Evolutionary conservation across 2,888 invertebrate species (phyloP), one percentile per base, ranked within the genome.

Genomic region (Papilio gigon): DNA sequence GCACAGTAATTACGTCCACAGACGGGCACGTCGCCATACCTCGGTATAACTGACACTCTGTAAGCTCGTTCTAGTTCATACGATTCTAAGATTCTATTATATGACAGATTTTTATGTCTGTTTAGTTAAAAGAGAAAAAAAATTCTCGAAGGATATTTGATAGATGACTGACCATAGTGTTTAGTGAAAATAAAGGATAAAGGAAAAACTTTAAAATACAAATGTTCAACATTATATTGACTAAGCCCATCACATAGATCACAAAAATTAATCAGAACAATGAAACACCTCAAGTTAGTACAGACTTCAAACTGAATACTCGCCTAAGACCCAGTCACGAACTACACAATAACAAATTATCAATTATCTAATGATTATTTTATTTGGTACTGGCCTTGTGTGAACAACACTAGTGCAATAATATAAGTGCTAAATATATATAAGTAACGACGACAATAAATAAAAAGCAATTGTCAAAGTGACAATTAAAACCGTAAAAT

Each of bases 321-420:
- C 50, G 60, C 58, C 59, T n/a, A 33, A 47, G 44, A 20, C 58
- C 64, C 62, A 47, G 44, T 50, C 17, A 17, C 42, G 40, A 27
- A 20, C 58, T 35, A 42, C 40, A 12, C 9, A 20, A 58, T 20
- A 20, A 63, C 20, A 62, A 25, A 44, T 25, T 59, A 40, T 25
- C 27, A 37, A 40, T 60, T 68, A 69, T 30, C 27, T 83, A 84
- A 73, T 87, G 89, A 89, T 80, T 88, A 89, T 89, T 84, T 80
- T 78, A 80, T 84, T 86, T 81, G 90, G 89, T 89, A 90, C 89
- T 86, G 89, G 90, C 78, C 59, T 66, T 70, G 56, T 30, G 47
- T 67, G 56, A 65, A 50, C 27, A n/a, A 53, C 59, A 35, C 20
- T 70, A 71, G 64, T 67, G 27, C 50, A 17, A 44, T n/a, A 11